Percentiles rank a stretch among this genome's conserved stretches.
Evolutionary conservation across 2,888 invertebrate genomes (phyloP).

Genomic region (Cryptosula pallasiana): DNA sequence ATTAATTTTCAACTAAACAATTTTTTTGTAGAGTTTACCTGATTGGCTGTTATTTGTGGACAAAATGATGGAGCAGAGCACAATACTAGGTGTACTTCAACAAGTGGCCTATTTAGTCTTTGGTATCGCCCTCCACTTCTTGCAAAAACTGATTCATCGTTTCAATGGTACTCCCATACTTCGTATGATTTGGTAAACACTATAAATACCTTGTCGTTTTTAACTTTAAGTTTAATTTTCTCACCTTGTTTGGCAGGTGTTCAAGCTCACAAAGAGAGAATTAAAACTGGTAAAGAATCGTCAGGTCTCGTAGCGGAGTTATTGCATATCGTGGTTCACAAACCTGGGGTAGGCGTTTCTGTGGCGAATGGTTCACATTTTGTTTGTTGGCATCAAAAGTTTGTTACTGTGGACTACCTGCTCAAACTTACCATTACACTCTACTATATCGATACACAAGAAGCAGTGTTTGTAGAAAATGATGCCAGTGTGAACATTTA

Average conservation of each 20-base stretch:
- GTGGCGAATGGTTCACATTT: background rate
- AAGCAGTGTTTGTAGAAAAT: slow-evolving; percentile 6
- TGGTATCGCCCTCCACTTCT: too few species aligned
- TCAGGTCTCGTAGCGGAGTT: background rate
- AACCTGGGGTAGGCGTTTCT: background rate
- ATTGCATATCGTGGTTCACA: background rate
- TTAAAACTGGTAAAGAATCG: background rate
- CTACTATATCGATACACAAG: background rate
- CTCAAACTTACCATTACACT: background rate
- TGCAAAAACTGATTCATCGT: too few species aligned
- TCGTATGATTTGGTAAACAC: too few species aligned
- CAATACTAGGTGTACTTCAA: too few species aligned
- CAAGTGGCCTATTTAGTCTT: too few species aligned
- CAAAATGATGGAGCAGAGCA: too few species aligned
- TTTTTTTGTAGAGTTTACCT: too few species aligned
- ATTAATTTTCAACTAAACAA: too few species aligned
- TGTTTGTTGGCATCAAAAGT: background rate
- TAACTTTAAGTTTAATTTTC: too few species aligned
- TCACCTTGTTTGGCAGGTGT: background rate
- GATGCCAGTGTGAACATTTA: background rate
- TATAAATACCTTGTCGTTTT: too few species aligned
- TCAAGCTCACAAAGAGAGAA: background rate
- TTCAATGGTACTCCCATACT: too few species aligned
- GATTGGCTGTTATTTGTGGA: too few species aligned
- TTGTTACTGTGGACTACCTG: background rate